Conservation (phyloP, 1,140 invertebrate genomes). For the Ctenoplectra terminalis region DNA sequence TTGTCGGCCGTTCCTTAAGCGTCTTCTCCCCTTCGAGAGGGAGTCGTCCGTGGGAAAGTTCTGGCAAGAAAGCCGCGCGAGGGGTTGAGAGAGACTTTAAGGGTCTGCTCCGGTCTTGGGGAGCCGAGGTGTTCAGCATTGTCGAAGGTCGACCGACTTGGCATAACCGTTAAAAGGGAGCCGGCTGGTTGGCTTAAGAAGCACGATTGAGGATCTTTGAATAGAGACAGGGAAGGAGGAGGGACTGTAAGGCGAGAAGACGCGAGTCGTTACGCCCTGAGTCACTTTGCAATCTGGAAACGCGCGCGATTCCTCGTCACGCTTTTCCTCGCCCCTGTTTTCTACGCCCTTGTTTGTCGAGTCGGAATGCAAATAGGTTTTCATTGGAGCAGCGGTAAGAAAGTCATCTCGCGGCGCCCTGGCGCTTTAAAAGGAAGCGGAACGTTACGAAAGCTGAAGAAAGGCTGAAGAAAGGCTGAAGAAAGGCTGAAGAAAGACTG, state of each 20-base stretch:
- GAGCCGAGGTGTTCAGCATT: conserved; percentile 62
- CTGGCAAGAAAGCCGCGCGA: conserved; percentile 66
- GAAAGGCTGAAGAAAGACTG: too few relatives aligned
- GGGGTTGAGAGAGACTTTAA: conserved; percentile 67
- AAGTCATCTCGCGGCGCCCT: neutral
- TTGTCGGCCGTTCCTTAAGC: conserved; percentile 36
- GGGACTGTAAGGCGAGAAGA: conserved; percentile 69
- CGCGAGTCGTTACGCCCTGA: conserved; percentile 49
- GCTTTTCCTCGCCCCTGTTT: conserved; percentile 5
- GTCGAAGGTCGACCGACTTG: conserved; percentile 74
- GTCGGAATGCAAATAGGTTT: conserved; percentile 49
- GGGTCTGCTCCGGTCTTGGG: conserved; percentile 68
- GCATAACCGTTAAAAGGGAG: conserved; percentile 73
- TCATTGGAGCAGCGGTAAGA: neutral
- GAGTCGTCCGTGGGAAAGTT: conserved; percentile 73
- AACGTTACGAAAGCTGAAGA: too few relatives aligned
- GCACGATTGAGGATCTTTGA: conserved; percentile 60
- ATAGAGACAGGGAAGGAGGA: conserved; percentile 47
- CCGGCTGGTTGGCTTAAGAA: conserved; percentile 63
- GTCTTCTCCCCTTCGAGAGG: conserved; percentile 35
- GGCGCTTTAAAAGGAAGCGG: neutral
- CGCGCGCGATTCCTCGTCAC: conserved; percentile 39
- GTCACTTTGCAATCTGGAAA: conserved; percentile 47
- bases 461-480: too few relatives aligned
- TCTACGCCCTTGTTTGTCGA: conserved; percentile 46